Conservation (phyloP, 2,113 vertebrate species). For the Alectura lathami region DNA sequence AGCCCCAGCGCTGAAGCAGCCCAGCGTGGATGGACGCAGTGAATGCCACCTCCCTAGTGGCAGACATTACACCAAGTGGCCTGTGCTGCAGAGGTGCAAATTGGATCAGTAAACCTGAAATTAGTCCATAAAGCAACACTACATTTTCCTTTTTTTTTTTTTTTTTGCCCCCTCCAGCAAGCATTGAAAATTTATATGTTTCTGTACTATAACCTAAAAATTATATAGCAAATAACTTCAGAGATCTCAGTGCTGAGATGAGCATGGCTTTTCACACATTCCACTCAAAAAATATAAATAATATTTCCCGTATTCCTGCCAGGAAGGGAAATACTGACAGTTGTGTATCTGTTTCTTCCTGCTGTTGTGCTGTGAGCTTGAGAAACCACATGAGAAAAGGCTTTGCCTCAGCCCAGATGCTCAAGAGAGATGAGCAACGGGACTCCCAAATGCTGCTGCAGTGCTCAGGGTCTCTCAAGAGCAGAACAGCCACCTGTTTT, state of each 20-base stretch:
- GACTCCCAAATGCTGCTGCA: not conserved
- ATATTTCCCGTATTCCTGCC: not conserved
- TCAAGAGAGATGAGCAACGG: not conserved
- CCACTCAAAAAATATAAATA: not conserved
- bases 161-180: not conserved
- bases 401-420: accelerated
- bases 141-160: not conserved
- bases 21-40: too few relatives aligned
- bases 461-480: not conserved
- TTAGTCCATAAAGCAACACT: not conserved
- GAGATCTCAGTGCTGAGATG: not conserved
- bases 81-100: too few relatives aligned
- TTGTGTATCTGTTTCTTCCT: not conserved
- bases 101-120: not conserved
- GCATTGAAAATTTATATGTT: not conserved
- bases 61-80: accelerated
- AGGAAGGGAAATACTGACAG: not conserved
- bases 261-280: not conserved
- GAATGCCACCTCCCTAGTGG: too few relatives aligned
- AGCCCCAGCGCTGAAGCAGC: too few relatives aligned
- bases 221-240: too few relatives aligned
- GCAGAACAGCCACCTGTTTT: not conserved
- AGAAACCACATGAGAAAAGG: not conserved
- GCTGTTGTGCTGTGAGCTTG: not conserved
- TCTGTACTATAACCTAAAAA: too few relatives aligned